Percentiles rank a stretch among this genome's conserved stretches.
These are phyloP conservation scores for Diplolepis rosae DNA, from an alignment of 2,888 invertebrate genomes.

Conservation along the genomic window DNA sequence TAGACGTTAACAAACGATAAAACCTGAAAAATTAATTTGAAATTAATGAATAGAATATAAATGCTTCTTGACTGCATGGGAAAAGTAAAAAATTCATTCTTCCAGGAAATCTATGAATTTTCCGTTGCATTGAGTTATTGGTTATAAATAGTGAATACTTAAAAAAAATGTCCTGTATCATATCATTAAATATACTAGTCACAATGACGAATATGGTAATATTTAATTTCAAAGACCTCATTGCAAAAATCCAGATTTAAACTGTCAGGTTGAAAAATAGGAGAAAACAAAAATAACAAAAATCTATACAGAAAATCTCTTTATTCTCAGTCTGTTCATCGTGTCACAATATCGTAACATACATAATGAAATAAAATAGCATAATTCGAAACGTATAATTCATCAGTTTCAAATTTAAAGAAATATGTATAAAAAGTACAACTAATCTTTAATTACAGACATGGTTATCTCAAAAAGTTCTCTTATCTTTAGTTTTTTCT, in stretches of 20 bases:
- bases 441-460: neutral
- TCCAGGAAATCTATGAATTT: neutral
- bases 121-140: neutral
- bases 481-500: neutral
- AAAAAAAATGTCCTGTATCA: conserved; percentile 63
- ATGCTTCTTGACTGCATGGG: neutral
- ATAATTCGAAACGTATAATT: conserved; percentile 9
- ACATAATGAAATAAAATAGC: conserved; percentile 8
- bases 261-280: neutral
- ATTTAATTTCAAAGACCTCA: neutral
- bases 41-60: neutral
- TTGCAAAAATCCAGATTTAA: neutral
- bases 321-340: conserved; percentile 21
- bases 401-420: neutral
- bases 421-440: conserved; percentile 6
- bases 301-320: conserved; percentile 14
- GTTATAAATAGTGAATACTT: neutral
- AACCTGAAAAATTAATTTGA: neutral
- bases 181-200: conserved; percentile 69
- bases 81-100: too few species aligned
- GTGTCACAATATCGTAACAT: conserved; percentile 19
- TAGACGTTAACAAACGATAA: neutral
- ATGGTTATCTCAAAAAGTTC: conserved; percentile 3
- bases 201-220: conserved; percentile 53
- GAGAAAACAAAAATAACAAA: neutral